Evolutionary conservation across 2,797 vertebrate species (phyloP).

Genomic region (Argyrosomus regius): DNA sequence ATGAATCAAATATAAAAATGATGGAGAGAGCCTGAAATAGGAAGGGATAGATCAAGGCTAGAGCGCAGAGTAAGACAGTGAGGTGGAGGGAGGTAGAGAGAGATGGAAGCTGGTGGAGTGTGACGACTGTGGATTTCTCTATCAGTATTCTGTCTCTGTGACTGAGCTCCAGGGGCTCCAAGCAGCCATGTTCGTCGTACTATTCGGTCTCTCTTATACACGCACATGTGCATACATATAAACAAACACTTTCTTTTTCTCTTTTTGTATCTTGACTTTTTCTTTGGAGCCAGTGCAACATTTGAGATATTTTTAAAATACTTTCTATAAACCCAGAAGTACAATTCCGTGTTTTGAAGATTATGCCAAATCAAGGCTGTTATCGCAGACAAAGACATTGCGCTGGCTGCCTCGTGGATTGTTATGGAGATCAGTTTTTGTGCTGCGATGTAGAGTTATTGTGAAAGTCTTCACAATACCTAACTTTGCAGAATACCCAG

Average conservation of each 20-base stretch:
- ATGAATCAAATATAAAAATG: conserved; percentile 56
- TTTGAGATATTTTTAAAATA: neutral
- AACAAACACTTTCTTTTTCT: neutral
- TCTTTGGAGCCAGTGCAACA: neutral
- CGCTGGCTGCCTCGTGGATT: conserved; percentile 31
- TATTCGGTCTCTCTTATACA: conserved; percentile 36
- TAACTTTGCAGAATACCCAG: conserved; percentile 16
- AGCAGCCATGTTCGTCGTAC: conserved; percentile 54
- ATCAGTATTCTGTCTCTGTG: conserved; percentile 75
- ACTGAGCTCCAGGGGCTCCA: conserved; percentile 58
- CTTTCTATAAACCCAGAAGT: conserved; percentile 3
- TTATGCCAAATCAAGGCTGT: conserved; percentile 38
- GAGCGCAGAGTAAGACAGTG: conserved; percentile 22
- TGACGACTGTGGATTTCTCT: conserved; percentile 76
- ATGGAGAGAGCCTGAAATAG: conserved; percentile 39
- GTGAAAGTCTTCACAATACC: conserved; percentile 13
- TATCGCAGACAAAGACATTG: conserved; percentile 31
- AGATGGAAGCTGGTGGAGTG: conserved; percentile 67
- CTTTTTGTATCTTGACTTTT: neutral
- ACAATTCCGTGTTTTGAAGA: conserved; percentile 14
- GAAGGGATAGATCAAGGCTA: conserved; percentile 38
- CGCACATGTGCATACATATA: conserved; percentile 32
- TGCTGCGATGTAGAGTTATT: conserved; percentile 26
- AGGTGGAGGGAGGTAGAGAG: conserved; percentile 49
- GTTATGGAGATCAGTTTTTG: conserved; percentile 47